These are phyloP conservation scores for Hirtodrosophila trivittata DNA, from an alignment of 2,888 invertebrate species.

Conservation along the genomic window DNA sequence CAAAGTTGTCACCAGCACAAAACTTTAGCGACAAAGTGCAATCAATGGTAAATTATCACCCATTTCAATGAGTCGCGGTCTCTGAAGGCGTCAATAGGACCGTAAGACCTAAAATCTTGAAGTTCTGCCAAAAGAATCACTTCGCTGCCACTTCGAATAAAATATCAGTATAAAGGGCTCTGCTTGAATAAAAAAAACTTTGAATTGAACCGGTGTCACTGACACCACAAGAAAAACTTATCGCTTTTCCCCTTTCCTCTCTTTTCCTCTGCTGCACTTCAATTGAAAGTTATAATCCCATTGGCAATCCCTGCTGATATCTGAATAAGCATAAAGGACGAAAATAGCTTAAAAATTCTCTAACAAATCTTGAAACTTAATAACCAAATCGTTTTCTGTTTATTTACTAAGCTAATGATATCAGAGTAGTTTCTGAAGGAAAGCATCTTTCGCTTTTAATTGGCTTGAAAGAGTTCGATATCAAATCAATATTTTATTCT, in stretches of 20 bases:
- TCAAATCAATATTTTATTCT: too few relatives aligned
- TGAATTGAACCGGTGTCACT: slow-evolving; percentile 35
- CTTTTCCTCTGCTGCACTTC: slow-evolving; percentile 18
- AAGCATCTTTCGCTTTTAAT: too few relatives aligned
- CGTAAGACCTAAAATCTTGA: slow-evolving; percentile 31
- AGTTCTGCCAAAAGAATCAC: slow-evolving; percentile 41
- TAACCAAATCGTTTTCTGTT: slow-evolving; percentile 26
- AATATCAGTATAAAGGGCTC: slow-evolving; percentile 1
- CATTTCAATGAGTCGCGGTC: slow-evolving; percentile 73
- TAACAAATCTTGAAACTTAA: slow-evolving; percentile 17
- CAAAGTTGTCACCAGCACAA: slow-evolving; percentile 72
- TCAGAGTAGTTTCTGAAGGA: too few relatives aligned
- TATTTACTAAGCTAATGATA: slow-evolving; percentile 23
- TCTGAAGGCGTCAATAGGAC: slow-evolving; percentile 56
- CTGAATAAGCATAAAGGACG: slow-evolving; percentile 12
- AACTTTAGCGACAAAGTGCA: slow-evolving; percentile 78
- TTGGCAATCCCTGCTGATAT: slow-evolving; percentile 46
- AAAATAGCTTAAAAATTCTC: slow-evolving; percentile 24
- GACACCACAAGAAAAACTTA: slow-evolving; percentile 45
- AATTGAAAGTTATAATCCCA: slow-evolving; percentile 55
- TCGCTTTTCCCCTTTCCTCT: not conserved
- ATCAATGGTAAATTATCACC: slow-evolving; percentile 79
- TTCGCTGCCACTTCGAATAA: not conserved
- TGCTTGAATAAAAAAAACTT: slow-evolving; percentile 27
- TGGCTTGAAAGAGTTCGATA: too few relatives aligned